Percentiles rank a stretch among this genome's conserved stretches.
These are phyloP conservation scores for Diaperis boleti DNA, from an alignment of 2,888 invertebrate genomes.

Conservation along the genomic window DNA sequence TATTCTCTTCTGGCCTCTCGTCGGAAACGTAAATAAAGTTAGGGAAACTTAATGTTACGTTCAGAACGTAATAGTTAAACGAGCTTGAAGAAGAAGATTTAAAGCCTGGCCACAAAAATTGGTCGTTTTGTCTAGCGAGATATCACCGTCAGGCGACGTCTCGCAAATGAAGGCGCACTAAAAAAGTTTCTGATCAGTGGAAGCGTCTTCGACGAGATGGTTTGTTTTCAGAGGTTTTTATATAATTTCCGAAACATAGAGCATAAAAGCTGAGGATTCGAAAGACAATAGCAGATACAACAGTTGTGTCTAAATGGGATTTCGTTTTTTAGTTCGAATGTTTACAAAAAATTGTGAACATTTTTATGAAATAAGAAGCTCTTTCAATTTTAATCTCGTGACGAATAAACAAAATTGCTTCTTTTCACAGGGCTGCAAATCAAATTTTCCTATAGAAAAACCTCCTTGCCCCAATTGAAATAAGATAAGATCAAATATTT, in stretches of 20 bases:
- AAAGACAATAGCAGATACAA: neutral
- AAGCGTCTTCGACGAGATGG: no score
- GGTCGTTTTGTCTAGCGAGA: slow-evolving; percentile 4
- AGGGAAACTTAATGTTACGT: slow-evolving; percentile 49
- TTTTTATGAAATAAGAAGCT: no score
- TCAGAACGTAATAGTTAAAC: slow-evolving; percentile 51
- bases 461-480: no score
- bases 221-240: neutral
- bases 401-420: no score
- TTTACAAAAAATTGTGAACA: no score
- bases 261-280: no score
- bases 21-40: slow-evolving; percentile 51
- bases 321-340: neutral
- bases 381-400: no score
- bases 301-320: neutral
- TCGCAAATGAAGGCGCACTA: slow-evolving; percentile 1
- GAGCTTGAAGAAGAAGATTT: slow-evolving; percentile 53
- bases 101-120: slow-evolving; percentile 43
- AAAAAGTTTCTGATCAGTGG: slow-evolving; percentile 1
- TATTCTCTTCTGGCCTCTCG: slow-evolving; percentile 51
- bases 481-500: no score
- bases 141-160: neutral
- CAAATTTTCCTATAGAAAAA: no score
- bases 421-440: no score
- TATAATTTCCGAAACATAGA: no score